Conservation (phyloP, 2,113 vertebrate genomes). For the Helogale parvula region DNA sequence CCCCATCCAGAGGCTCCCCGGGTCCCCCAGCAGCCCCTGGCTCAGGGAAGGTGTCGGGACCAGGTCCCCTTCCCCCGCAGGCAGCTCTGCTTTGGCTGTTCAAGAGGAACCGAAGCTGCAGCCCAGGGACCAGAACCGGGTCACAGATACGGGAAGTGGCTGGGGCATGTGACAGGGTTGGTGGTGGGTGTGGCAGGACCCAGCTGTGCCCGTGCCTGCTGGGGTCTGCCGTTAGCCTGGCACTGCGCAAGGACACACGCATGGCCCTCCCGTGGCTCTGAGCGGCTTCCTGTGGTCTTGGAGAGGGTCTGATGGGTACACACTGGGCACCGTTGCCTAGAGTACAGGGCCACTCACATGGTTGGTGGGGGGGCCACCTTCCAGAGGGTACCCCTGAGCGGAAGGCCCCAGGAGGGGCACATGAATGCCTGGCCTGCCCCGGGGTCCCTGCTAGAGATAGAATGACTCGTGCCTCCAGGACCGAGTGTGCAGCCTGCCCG, state of each 20-base stretch:
- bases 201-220: accelerated
- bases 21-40: neutral
- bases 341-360: neutral
- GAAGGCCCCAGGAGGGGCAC: neutral
- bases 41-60: neutral
- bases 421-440: neutral
- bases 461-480: neutral
- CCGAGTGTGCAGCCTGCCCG: neutral
- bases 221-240: neutral
- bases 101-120: slow-evolving; percentile 8
- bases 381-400: neutral
- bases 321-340: neutral
- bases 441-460: neutral
- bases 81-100: neutral
- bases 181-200: neutral
- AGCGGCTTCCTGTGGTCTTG: neutral
- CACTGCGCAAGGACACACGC: neutral
- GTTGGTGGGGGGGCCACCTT: neutral
- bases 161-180: neutral
- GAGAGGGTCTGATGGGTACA: accelerated
- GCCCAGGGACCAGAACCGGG: neutral
- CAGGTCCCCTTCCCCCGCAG: neutral
- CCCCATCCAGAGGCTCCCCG: neutral
- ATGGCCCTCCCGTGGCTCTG: neutral
- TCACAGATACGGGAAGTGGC: neutral